phyloP scores from a whole-genome alignment of 1,140 invertebrate genomes.

The Phthorimaea operculella region DNA sequence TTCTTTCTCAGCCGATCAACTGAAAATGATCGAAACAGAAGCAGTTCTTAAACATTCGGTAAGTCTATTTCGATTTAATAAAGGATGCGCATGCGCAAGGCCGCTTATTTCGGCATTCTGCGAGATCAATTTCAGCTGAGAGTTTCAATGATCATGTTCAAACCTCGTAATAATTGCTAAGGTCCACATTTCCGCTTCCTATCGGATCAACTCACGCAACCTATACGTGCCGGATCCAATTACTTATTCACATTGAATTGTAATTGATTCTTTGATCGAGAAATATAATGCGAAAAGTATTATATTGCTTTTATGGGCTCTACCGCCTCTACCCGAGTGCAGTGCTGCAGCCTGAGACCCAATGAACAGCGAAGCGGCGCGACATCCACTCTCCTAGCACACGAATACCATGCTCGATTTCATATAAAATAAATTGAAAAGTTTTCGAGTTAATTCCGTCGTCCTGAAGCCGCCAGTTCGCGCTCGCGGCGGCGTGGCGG shows the following conservation, averaged over 20 bases:
- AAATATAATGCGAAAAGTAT: too few relatives aligned
- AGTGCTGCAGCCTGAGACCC: not conserved
- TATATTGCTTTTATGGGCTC: too few relatives aligned
- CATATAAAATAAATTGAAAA: constrained; percentile 52
- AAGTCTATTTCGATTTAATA: not conserved
- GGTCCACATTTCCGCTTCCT: too few relatives aligned
- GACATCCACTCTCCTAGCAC: constrained; percentile 8
- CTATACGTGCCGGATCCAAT: too few relatives aligned
- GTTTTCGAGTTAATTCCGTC: constrained; percentile 52
- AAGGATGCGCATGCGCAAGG: not conserved
- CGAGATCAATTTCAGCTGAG: not conserved
- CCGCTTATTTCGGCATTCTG: not conserved
- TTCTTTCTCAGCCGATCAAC: too few relatives aligned
- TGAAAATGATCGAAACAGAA: too few relatives aligned
- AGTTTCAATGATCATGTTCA: not conserved
- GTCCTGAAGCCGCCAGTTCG: constrained; percentile 32
- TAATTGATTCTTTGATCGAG: too few relatives aligned
- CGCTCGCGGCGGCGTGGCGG: constrained; percentile 46
- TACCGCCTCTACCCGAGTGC: not conserved
- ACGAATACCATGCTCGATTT: constrained; percentile 29
- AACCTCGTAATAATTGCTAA: too few relatives aligned
- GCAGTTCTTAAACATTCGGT: too few relatives aligned
- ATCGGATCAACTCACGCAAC: too few relatives aligned
- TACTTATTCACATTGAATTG: too few relatives aligned
- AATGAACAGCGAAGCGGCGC: not conserved